Base-by-base conservation (phyloP, 2,888 invertebrate genomes). In the Phanerotoma sp. region DNA sequence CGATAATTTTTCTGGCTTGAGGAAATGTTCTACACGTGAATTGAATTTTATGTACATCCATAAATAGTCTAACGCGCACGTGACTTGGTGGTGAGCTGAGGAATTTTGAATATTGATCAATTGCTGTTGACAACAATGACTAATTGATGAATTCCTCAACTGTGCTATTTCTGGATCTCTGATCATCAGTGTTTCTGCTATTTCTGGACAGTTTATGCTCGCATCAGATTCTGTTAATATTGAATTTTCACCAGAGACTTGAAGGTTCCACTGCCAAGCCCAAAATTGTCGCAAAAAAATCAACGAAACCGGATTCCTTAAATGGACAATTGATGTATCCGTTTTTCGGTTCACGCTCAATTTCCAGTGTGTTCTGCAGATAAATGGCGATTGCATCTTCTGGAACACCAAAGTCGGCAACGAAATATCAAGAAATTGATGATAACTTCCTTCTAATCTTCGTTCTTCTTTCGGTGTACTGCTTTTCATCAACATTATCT, bases 81-180 rank as follows among this genome's bases (percentile, higher is more conserved):
- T 75, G 4, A 87, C 86, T 58, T 80, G 79, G 53, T 73, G 74
- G 66, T 87, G 87, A 1, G 82, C 79, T 0, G 84, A 84, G 1
- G 85, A 85, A 69, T 85, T 86, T 68, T 87, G 85, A 49, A 88
- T 77, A 20, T 79, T 79, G 30, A 81, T 75, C 41, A 88, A 70
- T 51, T 82, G 81, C 45, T 79, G 79, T 3, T 81, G 76, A 37
- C 83, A 79, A 33, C 81, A 80, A 69, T 79, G 80, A 45, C 79
- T 67, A 0, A 84, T 77, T 46, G 81, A 83, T 5, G 84, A 81
- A 1, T 78, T 77, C 62, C 81, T 80, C 28, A 87, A 67, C 9
- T 77, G 67, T 1, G 73, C 67, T 32, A 84, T 72, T 71, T 86
- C 85, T 40, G 65, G 63, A 51, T 77, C 71, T 48, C 62, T 64